A percentile compares a stretch with the other conserved stretches of the same genome.
These are phyloP conservation scores for Oegoconia quadripuncta DNA, from an alignment of 2,888 invertebrate species.

Conservation along the genomic window DNA sequence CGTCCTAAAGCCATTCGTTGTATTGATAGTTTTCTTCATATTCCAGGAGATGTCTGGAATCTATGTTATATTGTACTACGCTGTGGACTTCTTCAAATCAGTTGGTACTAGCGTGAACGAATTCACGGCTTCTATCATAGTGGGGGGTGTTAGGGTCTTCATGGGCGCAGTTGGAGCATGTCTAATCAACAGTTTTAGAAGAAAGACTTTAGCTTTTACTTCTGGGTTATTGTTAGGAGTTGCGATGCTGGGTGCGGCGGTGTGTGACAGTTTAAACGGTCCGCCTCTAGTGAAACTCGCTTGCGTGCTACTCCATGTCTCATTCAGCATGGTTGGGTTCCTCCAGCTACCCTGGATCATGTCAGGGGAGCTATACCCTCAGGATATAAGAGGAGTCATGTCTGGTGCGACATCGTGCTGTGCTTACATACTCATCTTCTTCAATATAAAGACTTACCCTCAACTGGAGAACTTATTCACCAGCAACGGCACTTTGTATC, in stretches of 20 bases:
- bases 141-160: constrained; percentile 82
- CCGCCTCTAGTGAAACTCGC: constrained; percentile 71
- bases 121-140: constrained; percentile 84
- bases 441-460: constrained; percentile 85
- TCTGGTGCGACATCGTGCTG: constrained; percentile 84
- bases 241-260: constrained; percentile 82
- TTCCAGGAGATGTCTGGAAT: constrained; percentile 87
- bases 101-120: constrained; percentile 82
- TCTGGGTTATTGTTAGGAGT: constrained; percentile 83
- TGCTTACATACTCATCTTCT: constrained; percentile 84
- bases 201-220: constrained; percentile 80
- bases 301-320: constrained; percentile 83
- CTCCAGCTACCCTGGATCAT: constrained; percentile 87
- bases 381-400: constrained; percentile 83
- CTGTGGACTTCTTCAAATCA: constrained; percentile 84
- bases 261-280: constrained; percentile 77
- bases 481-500: constrained; percentile 82
- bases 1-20: constrained; percentile 83
- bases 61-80: constrained; percentile 85
- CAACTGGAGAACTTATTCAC: constrained; percentile 76
- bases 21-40: constrained; percentile 82
- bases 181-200: constrained; percentile 81
- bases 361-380: constrained; percentile 85
- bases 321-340: constrained; percentile 86
- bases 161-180: constrained; percentile 84